Evolutionary conservation across 2,797 vertebrate genomes (phyloP).

Genomic region (Sebastes paucispinis): DNA sequence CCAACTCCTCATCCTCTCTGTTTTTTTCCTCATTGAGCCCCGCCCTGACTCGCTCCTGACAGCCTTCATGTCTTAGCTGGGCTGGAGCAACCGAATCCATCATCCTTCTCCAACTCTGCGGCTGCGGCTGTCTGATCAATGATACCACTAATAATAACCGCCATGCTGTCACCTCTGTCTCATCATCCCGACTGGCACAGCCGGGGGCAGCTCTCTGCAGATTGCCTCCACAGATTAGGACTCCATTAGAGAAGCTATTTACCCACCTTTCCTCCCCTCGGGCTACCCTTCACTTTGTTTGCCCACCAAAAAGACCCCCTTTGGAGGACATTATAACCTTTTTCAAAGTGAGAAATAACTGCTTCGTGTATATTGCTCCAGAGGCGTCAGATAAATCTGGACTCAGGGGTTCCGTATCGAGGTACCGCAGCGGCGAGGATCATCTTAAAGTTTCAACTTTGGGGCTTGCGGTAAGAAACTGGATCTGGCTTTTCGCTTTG

Average conservation of each 20-base stretch:
- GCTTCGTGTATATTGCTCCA: constrained; percentile 55
- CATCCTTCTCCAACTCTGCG: constrained; percentile 72
- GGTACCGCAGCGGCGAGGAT: constrained; percentile 12
- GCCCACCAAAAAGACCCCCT: constrained; percentile 68
- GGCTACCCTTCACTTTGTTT: constrained; percentile 78
- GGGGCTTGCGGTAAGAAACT: constrained; percentile 34
- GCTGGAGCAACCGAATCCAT: constrained; percentile 76
- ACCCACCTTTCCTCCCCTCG: constrained; percentile 74
- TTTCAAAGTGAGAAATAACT: constrained; percentile 70
- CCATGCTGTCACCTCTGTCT: constrained; percentile 80
- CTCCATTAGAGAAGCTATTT: constrained; percentile 84
- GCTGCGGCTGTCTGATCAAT: constrained; percentile 81
- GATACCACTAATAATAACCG: constrained; percentile 87
- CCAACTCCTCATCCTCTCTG: not conserved
- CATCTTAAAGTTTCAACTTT: constrained; percentile 43
- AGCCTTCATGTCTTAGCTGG: constrained; percentile 65
- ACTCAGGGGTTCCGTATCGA: constrained; percentile 21
- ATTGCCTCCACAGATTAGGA: constrained; percentile 83
- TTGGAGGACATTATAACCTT: constrained; percentile 71
- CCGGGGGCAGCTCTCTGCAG: constrained; percentile 78
- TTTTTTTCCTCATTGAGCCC: not conserved
- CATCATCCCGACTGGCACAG: constrained; percentile 73
- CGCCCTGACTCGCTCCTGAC: constrained; percentile 49
- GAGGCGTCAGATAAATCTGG: constrained; percentile 55
- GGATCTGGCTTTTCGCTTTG: constrained; percentile 31